Base-by-base conservation (phyloP, 2,797 vertebrate species). In the Cyprinodon diabolis region DNA sequence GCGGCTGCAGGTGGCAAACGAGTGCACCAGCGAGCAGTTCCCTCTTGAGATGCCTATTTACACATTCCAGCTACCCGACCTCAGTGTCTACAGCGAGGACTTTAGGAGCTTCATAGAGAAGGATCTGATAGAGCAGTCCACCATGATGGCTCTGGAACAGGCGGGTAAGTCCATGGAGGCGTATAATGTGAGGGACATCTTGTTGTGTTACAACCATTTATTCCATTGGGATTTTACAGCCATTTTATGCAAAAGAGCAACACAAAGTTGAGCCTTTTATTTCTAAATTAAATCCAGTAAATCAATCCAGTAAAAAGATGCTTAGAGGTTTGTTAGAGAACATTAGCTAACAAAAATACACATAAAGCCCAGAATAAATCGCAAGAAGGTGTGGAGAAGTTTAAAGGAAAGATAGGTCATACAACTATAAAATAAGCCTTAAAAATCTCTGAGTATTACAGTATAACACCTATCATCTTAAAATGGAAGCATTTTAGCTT, bases 31-130 rank as follows among this genome's bases (percentile, higher is more conserved):
- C 71, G 98, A 99, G 86, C 97, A 98, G 93, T 96, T 98, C 81
- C 97, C 98, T 30, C 91, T 99, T 81, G 98, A 99, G 92, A 98
- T 99, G 97, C 98, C 98, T 80, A 97, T 99, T 94, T 99, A 98
- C 93, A 99, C 98, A 86, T 99, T 99, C 96, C 98, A 99, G 83
- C 94, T 99, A 62, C 98, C 98, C 0, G 98, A 99, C 92, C 97
- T 99, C 84, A 99, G 97, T 0, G 97, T 99, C 78, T 99, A 99
- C 94, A 99, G 98, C 0, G 98, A 99, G 91, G 98, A 99, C 81
- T 99, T 99, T 91, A 91, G 98, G 90, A 96, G 95, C 90, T 99
- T 99, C 92, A 97, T 99, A 11, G 98, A 99, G 90, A 94, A 97
- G 1, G 98, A 99, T 91, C 93, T 99, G 77, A 99, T 99, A 12